Percentiles rank a stretch among this genome's conserved stretches.
These are phyloP conservation scores for Cryptotermes secundus DNA, from an alignment of 1,140 invertebrate genomes.

Conservation along the genomic window DNA sequence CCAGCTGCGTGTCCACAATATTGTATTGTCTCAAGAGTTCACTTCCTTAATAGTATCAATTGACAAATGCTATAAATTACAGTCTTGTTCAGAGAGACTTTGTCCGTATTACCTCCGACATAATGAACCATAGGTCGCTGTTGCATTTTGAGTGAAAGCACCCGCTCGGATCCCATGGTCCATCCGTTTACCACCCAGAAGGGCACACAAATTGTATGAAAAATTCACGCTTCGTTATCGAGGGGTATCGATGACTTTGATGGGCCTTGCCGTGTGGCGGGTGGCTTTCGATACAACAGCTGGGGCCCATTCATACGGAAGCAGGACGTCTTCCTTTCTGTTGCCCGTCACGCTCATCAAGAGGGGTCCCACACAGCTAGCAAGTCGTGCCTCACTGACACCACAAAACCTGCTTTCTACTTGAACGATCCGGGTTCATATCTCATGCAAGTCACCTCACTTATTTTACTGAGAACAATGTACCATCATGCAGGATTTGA, in stretches of 20 bases:
- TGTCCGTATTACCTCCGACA: no score
- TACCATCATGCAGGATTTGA: no score
- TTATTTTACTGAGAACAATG: no score
- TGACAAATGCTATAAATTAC: no score
- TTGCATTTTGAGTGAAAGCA: neutral
- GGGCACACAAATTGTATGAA: neutral
- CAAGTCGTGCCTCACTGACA: neutral
- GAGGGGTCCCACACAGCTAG: neutral
- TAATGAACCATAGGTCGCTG: neutral
- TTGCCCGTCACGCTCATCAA: neutral
- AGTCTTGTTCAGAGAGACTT: no score
- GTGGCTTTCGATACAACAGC: neutral
- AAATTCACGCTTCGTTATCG: slow-evolving; percentile 8
- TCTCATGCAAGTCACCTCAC: no score
- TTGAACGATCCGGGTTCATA: no score
- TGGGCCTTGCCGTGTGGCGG: neutral
- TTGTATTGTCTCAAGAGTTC: no score
- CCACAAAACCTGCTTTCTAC: neutral
- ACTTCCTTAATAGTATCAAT: no score
- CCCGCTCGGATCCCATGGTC: neutral
- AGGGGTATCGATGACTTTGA: neutral
- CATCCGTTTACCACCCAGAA: slow-evolving; percentile 4
- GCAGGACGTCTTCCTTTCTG: neutral
- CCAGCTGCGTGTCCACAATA: no score
- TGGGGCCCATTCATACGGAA: neutral